Evolutionary conservation across 2,888 invertebrate species (phyloP), one percentile per base, ranked within the genome.

Genomic region (Zhengitettix transpicula): DNA sequence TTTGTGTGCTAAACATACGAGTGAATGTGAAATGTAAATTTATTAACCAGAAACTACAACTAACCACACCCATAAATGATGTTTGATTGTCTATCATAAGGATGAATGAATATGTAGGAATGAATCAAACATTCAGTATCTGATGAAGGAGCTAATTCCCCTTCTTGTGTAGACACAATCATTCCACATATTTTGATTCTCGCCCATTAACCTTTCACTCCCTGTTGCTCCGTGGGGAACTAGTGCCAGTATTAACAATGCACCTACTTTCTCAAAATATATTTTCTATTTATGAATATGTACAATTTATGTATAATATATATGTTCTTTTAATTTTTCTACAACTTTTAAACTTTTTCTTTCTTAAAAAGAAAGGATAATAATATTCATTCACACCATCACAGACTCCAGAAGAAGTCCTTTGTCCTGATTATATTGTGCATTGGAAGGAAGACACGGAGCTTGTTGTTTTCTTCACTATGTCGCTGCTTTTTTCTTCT

Each of bases 391-490:
- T 62, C 61, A 61, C 63, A 63, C 59, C 58, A 60, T 63, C 60
- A 61, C 60, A 60, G 60, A 60, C 60, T 61, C 60, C 47, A 54
- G 58, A 61, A 61, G 63, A 57, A 59, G 61, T 63, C 59, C 63
- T 56, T 57, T n/a, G 11, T 41, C n/a, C 61, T 54, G 51, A 52
- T 58, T 52, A 58, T 40, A 56, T 61, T 61, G 59, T 58, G 60
- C 63, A 52, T 61, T 59, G 60, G 58, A 64, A 64, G 63, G 62
- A 64, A 62, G 64, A 62, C 61, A 58, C 58, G 40, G 62, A 58
- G 55, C 55, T 55, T 60, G 58, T 56, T 61, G 59, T 56, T 42
- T 59, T 56, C 42, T 55, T 57, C 42, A 16, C 15, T 28, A 28
- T 42, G 44, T 15, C 14, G 17, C 57, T 57, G 55, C 60, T 51